Evolutionary conservation across 2,888 invertebrate genomes (phyloP), one percentile per base, ranked within the genome.

Genomic region (Drosophila trichaetosa): DNA sequence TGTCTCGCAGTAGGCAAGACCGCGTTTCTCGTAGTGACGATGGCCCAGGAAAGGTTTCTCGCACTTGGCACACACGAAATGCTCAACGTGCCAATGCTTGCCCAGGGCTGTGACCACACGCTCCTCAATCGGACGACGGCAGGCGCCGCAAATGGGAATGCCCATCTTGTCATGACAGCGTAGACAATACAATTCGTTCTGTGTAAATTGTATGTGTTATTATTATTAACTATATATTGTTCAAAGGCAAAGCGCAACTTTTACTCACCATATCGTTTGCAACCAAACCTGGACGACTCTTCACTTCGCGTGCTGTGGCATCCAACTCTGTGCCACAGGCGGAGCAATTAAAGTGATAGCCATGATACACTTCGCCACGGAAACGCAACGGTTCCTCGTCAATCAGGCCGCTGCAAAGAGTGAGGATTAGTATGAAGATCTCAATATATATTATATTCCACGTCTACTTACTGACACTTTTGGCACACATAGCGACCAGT

Each of bases 111-210:
- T 99, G 13, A 99, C 99, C 34, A 99, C 99, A 71, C 99, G 95
- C 93, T 99, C 99, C 93, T 99, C 99, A 82, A 99, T 99, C 1
- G 99, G 99, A 34, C 99, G 96, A 60, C 99, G 96, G 93, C 99
- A 99, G 60, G 99, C 99, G 36, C 99, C 99, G 93, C 99, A 99
- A 86, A 99, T 99, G n/a, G 99, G 99, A 79, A 99, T 99, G 34
- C 99, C 99, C 99, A 99, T 99, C 94, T 99, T 99, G 93, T 99
- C 99, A 92, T 99, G 99, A 92, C 99, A 99, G 63, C 99, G 96
- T 80, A 99, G 95, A 92, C 99, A 99, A 93, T 99, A 99, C 64
- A 99, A 94, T 91, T 99, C 99, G 92, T 98, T 98, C 97, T 96
- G 90, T 54, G 59, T 10, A n/a, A 58, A 13, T 51, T 2, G 40